Evolutionary conservation across 2,113 vertebrate genomes (phyloP).

Genomic region (Lepisosteus oculatus): DNA sequence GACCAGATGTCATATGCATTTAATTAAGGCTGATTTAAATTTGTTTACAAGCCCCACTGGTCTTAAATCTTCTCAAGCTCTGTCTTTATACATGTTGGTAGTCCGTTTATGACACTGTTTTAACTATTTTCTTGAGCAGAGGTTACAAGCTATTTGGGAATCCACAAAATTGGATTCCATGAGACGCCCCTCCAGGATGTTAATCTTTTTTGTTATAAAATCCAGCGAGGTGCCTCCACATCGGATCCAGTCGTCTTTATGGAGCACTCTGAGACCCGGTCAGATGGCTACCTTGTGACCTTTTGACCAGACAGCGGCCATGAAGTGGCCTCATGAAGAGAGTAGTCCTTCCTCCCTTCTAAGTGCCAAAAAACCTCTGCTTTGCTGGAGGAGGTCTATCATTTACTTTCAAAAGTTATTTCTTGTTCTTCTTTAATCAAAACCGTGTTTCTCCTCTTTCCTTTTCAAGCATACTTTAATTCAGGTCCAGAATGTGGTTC

Average conservation of each 20-base stretch:
- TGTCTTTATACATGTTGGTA: constrained; percentile 67
- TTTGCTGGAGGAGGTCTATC: too few species aligned
- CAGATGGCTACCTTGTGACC: constrained; percentile 68
- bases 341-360: constrained; percentile 52
- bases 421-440: constrained; percentile 15
- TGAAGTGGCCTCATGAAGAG: constrained; percentile 56
- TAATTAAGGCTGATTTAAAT: constrained; percentile 67
- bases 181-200: constrained; percentile 65
- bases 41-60: constrained; percentile 69
- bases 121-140: constrained; percentile 59
- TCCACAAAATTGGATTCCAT: constrained; percentile 59
- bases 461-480: neutral
- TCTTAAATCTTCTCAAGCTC: constrained; percentile 66
- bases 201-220: constrained; percentile 68
- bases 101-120: constrained; percentile 66
- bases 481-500: too few species aligned
- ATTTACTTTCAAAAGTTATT: too few species aligned
- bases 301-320: constrained; percentile 56
- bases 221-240: constrained; percentile 35
- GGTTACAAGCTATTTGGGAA: constrained; percentile 72
- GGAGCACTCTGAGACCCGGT: constrained; percentile 66
- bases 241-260: constrained; percentile 56
- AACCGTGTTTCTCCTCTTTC: neutral
- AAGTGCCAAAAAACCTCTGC: too few species aligned
- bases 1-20: constrained; percentile 61